Evolutionary conservation across 2,888 invertebrate genomes (phyloP), one percentile per base, ranked within the genome.

Genomic region (Synergus itoensis): DNA sequence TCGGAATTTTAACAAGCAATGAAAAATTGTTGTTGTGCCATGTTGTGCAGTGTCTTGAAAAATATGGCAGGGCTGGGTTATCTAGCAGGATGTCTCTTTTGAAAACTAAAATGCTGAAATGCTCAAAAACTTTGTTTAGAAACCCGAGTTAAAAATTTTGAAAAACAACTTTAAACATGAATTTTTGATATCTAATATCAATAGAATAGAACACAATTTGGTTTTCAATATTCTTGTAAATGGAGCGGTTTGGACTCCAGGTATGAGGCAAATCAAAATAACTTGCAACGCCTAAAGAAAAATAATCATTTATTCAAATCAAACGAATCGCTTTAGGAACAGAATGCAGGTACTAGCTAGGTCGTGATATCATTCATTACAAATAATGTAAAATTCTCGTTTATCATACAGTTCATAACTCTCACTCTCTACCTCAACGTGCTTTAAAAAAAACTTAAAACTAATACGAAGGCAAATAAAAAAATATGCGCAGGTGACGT

Each of bases 281-380:
- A 69, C 16, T 69, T 69, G 45, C 45, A 69, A 69, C 69, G 69
- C 69, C 43, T 69, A 88, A 89, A 84, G 84, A 89, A 88, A 88
- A 87, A 89, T 86, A 88, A 89, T 86, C 79, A 83, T 88, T 86
- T 86, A 86, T 85, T 82, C 43, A 81, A 85, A 80, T 82, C 78
- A 86, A 87, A 87, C 86, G 83, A 86, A 85, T 84, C 84, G 84
- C 83, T 83, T 81, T 87, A 87, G 87, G 84, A 88, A 88, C 86
- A 86, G 84, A 86, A 85, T 84, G 87, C 86, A 87, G 86, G 86
- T 88, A 87, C 86, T 83, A 82, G 77, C 85, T 86, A 84, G 80
- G 82, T 85, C 81, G 78, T 83, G 79, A 77, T 80, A 63, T 73
- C 36, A 36, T 36, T 36, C 36, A 36, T 79, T 69, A 77, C 76